Conservation (phyloP, 2,113 vertebrate genomes). For the Cercopithecus mona region DNA sequence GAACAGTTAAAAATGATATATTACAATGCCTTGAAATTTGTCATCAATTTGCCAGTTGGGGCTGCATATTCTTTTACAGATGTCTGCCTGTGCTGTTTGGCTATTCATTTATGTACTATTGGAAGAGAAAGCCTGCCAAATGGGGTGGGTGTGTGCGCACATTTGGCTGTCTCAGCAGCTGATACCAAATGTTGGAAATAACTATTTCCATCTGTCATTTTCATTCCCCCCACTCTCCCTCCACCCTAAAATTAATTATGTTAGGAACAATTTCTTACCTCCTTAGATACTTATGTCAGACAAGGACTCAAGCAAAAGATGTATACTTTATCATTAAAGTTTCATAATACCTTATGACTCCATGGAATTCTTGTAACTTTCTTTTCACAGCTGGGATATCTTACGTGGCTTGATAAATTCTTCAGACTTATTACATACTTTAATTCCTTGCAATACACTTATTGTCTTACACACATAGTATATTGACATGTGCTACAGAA, state of each 20-base stretch:
- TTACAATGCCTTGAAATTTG: neutral
- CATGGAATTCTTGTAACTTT: slow-evolving; percentile 24
- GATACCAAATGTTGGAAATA: slow-evolving; percentile 56
- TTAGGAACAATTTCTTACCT: slow-evolving; percentile 19
- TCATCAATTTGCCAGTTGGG: neutral
- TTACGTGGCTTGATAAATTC: neutral
- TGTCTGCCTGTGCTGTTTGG: neutral
- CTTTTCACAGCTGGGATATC: neutral
- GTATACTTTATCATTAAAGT: neutral
- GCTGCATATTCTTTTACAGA: neutral
- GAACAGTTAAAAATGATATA: slow-evolving; percentile 21
- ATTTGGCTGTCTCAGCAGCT: slow-evolving; percentile 51
- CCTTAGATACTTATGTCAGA: neutral
- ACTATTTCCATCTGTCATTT: slow-evolving; percentile 51
- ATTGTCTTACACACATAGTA: neutral
- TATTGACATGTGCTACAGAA: neutral
- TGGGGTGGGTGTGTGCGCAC: neutral
- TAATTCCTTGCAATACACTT: neutral
- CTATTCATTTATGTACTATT: neutral
- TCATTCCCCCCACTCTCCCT: neutral
- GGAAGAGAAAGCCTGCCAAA: slow-evolving; percentile 26
- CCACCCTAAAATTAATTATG: slow-evolving; percentile 53
- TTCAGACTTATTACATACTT: neutral
- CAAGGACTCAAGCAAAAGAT: slow-evolving; percentile 18
- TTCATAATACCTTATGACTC: neutral